phyloP scores from a whole-genome alignment of 35 echinoderm and acorn worm genomes.

The Diadema setosum region DNA sequence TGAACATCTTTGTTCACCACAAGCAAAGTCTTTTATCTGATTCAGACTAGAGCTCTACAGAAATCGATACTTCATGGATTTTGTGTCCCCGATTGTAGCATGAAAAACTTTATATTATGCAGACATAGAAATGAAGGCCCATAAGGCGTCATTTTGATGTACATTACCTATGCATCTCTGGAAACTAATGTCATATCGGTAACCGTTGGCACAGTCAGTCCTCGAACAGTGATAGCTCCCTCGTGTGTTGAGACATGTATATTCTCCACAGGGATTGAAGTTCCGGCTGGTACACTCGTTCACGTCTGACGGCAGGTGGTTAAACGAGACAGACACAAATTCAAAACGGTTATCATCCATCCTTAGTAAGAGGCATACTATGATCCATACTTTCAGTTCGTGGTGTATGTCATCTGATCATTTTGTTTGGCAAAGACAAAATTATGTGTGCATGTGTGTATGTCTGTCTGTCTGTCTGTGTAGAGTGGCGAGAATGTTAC shows the following conservation, averaged over 20 bases:
- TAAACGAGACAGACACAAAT: too few species aligned
- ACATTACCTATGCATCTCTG: constrained; percentile 39
- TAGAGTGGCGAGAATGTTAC: too few species aligned
- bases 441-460: too few species aligned
- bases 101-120: not conserved
- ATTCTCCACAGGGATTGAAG: constrained; percentile 32
- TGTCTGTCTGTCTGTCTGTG: too few species aligned
- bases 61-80: not conserved
- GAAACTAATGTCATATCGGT: constrained; percentile 27
- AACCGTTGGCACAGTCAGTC: constrained; percentile 35
- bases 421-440: too few species aligned
- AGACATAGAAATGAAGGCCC: not conserved
- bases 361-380: too few species aligned
- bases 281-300: constrained; percentile 28
- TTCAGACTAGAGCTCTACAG: not conserved
- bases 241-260: constrained; percentile 37
- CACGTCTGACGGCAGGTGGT: too few species aligned
- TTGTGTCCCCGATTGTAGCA: too few species aligned
- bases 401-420: too few species aligned
- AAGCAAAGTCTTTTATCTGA: not conserved
- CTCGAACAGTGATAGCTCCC: constrained; percentile 50
- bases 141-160: not conserved
- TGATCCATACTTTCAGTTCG: too few species aligned
- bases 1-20: not conserved
- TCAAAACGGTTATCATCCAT: too few species aligned